Conservation (phyloP, 2,797 vertebrate species). For the Basileuterus tristriatus region DNA sequence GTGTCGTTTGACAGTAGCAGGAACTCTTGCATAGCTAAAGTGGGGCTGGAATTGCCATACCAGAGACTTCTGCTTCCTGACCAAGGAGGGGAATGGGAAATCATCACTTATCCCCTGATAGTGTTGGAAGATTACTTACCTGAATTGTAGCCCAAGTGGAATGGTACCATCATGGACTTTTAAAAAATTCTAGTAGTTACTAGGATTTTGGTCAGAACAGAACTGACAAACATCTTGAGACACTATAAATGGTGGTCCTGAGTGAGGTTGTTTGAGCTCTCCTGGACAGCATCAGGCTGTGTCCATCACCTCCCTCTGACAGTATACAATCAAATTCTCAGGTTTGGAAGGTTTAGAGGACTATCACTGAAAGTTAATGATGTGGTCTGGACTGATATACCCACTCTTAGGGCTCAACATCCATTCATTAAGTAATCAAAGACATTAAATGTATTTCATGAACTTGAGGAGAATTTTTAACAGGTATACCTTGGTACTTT, state of each 20-base stretch:
- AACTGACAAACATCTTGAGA: not conserved
- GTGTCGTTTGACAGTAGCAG: not conserved
- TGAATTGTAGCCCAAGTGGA: not conserved
- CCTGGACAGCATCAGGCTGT: not conserved
- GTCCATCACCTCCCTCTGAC: too few species aligned
- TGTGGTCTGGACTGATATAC: not conserved
- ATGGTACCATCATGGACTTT: accelerated
- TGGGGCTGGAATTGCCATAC: not conserved
- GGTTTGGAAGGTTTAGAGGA: not conserved
- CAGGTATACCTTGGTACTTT: not conserved
- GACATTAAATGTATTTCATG: not conserved
- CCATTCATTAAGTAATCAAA: not conserved
- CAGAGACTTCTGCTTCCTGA: not conserved
- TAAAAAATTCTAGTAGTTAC: not conserved
- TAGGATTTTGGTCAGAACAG: not conserved
- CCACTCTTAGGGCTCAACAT: not conserved
- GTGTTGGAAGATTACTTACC: not conserved
- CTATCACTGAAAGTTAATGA: not conserved
- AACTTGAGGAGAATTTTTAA: not conserved
- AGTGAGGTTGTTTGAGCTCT: not conserved
- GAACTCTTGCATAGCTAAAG: accelerated
- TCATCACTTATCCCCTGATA: not conserved
- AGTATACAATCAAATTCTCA: not conserved
- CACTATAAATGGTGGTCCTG: not conserved
- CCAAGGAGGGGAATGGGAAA: not conserved